Percentiles rank a stretch among this genome's conserved stretches.
Evolutionary conservation across 2,797 vertebrate species (phyloP).

Genomic region (Anas acuta): DNA sequence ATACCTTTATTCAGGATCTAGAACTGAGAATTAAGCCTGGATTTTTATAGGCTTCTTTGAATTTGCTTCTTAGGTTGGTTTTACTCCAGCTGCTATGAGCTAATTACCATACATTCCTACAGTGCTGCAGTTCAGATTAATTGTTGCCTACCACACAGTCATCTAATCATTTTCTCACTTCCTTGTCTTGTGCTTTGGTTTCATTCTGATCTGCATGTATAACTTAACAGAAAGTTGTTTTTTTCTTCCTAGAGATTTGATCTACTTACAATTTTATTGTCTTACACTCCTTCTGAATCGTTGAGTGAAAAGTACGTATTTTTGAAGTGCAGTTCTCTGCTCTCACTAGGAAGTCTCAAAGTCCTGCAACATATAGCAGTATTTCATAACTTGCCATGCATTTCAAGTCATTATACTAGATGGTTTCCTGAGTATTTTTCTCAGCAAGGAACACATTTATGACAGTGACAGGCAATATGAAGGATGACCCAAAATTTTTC

Average conservation of each 20-base stretch:
- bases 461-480: background rate
- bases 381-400: background rate
- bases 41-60: background rate
- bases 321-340: background rate
- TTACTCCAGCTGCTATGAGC: background rate
- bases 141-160: background rate
- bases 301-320: background rate
- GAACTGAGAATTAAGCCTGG: background rate
- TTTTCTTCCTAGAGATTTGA: background rate
- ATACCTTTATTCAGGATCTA: background rate
- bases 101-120: slow-evolving; percentile 8
- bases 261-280: slow-evolving; percentile 7
- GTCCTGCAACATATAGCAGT: background rate
- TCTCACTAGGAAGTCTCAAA: slow-evolving; percentile 8
- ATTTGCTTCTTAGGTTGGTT: slow-evolving; percentile 3
- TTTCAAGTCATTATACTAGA: slow-evolving; percentile 13
- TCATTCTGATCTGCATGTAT: background rate
- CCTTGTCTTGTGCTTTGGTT: slow-evolving; percentile 10
- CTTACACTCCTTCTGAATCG: background rate
- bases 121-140: background rate
- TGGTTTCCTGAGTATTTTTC: slow-evolving; percentile 1
- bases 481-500: slow-evolving; percentile 10
- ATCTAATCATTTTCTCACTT: slow-evolving; percentile 19
- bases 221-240: background rate
- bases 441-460: background rate